Base-by-base conservation (phyloP, 2,797 vertebrate species). In the Gymnothorax reevesii region DNA sequence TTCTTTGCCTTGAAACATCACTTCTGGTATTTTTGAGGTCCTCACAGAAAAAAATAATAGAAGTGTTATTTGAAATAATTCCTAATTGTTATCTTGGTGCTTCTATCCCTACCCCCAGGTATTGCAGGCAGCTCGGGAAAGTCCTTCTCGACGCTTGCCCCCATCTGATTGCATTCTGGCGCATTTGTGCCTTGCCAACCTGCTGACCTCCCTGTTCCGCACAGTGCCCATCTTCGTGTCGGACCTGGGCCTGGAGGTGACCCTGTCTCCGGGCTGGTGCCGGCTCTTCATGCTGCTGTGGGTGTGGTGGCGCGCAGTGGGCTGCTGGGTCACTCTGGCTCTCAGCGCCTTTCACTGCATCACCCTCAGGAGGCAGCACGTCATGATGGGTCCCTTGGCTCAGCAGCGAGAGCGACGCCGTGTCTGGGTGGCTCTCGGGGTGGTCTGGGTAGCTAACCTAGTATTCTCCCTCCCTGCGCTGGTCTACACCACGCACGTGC, bases 221-320 rank as follows among this genome's bases (percentile, higher is more conserved):
- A 97, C 96, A 0, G 91, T 97, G 75, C 95, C 96, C 82, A 96
- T 97, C 88, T 95, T 97, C 69, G 91, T 95, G 84, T 96, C 95
- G 0, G 95, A 96, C 90, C 90, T 96, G 88, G 96, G 96, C 52
- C 75, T 96, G 90, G 88, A 95, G 6, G 87, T 97, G 77, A 92
- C 92, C 1, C 91, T 97, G 86, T 92, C 94, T 4, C 86, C 92
- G 0, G 88, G 87, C 73, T 96, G 95, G 95, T 97, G 97, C 66
- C 83, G 92, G 17, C 57, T 97, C 86, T 97, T 97, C 91, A 97
- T 97, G 96, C 92, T 96, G 83, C 90, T 97, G 82, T 97, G 97
- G 97, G 94, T 97, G 88, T 96, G 96, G 95, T 96, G 96, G 94
- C 92, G 96, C 64, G 93, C 95, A 0, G 96, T 97, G 88, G 94